Conservation (phyloP, 1,140 invertebrate species). For the Chymomyza costata region DNA sequence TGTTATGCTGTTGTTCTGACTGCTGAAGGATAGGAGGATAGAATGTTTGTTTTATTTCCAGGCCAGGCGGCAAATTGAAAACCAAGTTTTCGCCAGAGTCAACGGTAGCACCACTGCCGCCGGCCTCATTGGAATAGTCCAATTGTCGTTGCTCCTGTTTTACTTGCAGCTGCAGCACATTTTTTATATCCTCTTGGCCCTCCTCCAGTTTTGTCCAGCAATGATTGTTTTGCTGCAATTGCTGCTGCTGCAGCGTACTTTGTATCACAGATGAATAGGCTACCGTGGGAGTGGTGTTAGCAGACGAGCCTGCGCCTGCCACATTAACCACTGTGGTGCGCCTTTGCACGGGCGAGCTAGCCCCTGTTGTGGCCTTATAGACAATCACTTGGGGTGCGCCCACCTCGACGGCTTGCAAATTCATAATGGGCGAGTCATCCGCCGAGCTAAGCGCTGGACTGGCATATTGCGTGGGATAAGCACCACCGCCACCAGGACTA, state of each 20-base stretch:
- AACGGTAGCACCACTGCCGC: constrained; percentile 19
- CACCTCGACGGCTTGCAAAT: constrained; percentile 58
- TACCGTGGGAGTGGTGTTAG: constrained; percentile 48
- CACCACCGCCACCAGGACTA: constrained; percentile 43
- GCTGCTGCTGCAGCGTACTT: constrained; percentile 64
- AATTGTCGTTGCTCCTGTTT: constrained; percentile 67
- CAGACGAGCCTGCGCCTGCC: constrained; percentile 70
- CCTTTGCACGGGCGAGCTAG: constrained; percentile 46
- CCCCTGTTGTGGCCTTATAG: constrained; percentile 46
- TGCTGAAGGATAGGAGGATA: constrained; percentile 35
- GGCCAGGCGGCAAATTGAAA: constrained; percentile 66
- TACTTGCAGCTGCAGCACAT: constrained; percentile 67
- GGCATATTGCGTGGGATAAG: constrained; percentile 65
- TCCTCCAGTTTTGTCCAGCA: constrained; percentile 69
- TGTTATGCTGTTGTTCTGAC: no score
- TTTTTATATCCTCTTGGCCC: constrained; percentile 61
- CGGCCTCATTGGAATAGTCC: constrained; percentile 49
- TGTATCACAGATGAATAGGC: constrained; percentile 75
- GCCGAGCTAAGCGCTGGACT: constrained; percentile 65
- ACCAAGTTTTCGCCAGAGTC: constrained; percentile 62
- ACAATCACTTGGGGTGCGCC: constrained; percentile 63
- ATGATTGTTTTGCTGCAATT: constrained; percentile 33
- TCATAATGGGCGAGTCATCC: constrained; percentile 65
- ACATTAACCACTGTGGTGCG: constrained; percentile 53
- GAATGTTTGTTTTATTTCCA: constrained; percentile 70